Evolutionary conservation across 2,888 invertebrate species (phyloP).

Genomic region (Drosophila macrothrix): DNA sequence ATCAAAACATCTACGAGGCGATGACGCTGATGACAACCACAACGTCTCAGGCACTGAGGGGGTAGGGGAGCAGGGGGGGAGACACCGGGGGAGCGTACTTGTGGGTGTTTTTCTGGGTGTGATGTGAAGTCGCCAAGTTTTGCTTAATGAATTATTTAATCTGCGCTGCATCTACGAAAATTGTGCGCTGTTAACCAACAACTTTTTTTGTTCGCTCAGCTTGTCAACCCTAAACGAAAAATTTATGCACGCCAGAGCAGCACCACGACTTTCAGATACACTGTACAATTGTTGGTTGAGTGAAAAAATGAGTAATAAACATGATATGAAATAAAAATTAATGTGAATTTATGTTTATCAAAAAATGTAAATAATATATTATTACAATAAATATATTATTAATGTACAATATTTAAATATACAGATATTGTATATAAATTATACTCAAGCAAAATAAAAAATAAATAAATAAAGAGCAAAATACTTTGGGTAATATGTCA

Average conservation of each 20-base stretch:
- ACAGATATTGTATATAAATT: background rate
- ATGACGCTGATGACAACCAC: slow-evolving; percentile 56
- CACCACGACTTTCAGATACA: slow-evolving; percentile 11
- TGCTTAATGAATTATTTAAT: slow-evolving; percentile 79
- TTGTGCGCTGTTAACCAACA: slow-evolving; percentile 63
- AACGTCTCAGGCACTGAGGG: background rate
- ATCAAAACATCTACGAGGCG: slow-evolving; percentile 77
- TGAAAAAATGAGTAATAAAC: background rate
- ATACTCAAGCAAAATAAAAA: background rate
- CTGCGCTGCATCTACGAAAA: slow-evolving; percentile 72
- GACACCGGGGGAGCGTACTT: background rate
- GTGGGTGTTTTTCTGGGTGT: background rate
- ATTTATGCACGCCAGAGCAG: slow-evolving; percentile 5
- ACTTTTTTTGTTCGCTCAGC: slow-evolving; percentile 60
- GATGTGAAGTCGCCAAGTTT: slow-evolving; percentile 58
- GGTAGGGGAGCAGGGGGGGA: background rate
- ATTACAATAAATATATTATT: background rate
- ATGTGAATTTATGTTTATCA: background rate
- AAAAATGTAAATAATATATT: too few species aligned
- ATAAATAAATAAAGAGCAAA: background rate
- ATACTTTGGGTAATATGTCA: background rate
- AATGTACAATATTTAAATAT: background rate
- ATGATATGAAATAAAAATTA: too few species aligned
- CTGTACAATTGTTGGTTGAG: slow-evolving; percentile 7
- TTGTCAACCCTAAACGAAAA: slow-evolving; percentile 69